Conservation (phyloP, 92 coral and sea anemone species). For the Porites rus region DNA sequence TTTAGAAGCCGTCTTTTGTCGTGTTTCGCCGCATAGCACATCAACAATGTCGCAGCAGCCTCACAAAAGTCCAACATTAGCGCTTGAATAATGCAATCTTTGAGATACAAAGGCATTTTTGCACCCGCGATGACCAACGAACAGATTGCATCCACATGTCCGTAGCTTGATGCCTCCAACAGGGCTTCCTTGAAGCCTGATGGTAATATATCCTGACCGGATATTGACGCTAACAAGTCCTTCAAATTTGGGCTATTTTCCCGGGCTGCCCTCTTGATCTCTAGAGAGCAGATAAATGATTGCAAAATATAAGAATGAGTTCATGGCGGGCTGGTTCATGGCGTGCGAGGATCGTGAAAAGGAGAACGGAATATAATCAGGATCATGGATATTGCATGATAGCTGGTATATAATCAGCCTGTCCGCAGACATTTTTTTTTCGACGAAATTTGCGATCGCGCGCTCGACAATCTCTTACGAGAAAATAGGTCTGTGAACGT, state of each 20-base stretch:
- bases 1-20: constrained; percentile 68
- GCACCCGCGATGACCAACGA: constrained; percentile 80
- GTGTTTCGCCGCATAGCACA: constrained; percentile 85
- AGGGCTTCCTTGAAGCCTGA: constrained; percentile 89
- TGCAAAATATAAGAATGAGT: not conserved
- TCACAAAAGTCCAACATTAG: constrained; percentile 61
- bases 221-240: constrained; percentile 64
- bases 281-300: constrained; percentile 31
- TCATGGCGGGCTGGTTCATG: not conserved
- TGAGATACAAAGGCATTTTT: constrained; percentile 59
- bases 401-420: too few relatives aligned
- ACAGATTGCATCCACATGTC: constrained; percentile 81
- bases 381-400: too few relatives aligned
- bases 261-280: constrained; percentile 83
- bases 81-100: constrained; percentile 71
- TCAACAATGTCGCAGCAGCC: constrained; percentile 81
- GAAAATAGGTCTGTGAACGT: too few relatives aligned
- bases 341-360: too few relatives aligned
- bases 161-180: constrained; percentile 77
- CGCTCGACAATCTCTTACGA: too few relatives aligned
- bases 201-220: constrained; percentile 62
- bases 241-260: constrained; percentile 73
- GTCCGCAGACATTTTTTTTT: too few relatives aligned
- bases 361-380: too few relatives aligned
- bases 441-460: too few relatives aligned